Evolutionary conservation across 2,113 vertebrate species (phyloP).

Genomic region (Anhinga rufa): DNA sequence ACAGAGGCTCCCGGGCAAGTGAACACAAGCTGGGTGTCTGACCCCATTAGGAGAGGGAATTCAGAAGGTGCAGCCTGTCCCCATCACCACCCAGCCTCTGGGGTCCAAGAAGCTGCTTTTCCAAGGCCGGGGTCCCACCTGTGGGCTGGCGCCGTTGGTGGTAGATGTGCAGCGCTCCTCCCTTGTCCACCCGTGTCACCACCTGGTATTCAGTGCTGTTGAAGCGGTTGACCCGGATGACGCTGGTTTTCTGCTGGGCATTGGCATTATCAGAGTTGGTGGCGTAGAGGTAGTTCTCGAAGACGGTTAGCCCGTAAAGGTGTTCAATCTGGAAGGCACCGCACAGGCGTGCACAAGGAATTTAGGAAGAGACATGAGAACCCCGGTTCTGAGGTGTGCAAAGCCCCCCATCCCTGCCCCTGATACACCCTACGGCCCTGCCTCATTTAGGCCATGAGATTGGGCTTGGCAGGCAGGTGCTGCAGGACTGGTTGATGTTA

Average conservation of each 20-base stretch:
- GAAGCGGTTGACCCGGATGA: conserved; percentile 95
- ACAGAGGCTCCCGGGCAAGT: not conserved
- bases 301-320: conserved; percentile 91
- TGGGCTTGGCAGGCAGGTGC: not conserved
- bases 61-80: not conserved
- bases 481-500: not conserved
- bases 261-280: conserved; percentile 96
- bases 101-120: not conserved
- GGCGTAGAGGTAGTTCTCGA: conserved; percentile 96
- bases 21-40: not conserved
- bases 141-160: conserved; percentile 93
- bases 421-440: accelerated
- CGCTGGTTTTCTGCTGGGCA: conserved; percentile 93
- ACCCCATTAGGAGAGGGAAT: not conserved
- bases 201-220: conserved; percentile 94
- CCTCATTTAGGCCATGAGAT: accelerated
- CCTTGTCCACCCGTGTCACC: conserved; percentile 91
- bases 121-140: conserved; percentile 60
- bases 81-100: not conserved
- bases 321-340: conserved; percentile 83
- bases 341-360: accelerated
- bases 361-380: not conserved
- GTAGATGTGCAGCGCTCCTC: conserved; percentile 91
- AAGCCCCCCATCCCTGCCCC: not conserved
- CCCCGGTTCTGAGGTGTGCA: accelerated